A percentile compares a stretch with the other conserved stretches of the same genome.
Conservation (phyloP, 2,888 invertebrate species). For the Meiosimyza platycephala region DNA sequence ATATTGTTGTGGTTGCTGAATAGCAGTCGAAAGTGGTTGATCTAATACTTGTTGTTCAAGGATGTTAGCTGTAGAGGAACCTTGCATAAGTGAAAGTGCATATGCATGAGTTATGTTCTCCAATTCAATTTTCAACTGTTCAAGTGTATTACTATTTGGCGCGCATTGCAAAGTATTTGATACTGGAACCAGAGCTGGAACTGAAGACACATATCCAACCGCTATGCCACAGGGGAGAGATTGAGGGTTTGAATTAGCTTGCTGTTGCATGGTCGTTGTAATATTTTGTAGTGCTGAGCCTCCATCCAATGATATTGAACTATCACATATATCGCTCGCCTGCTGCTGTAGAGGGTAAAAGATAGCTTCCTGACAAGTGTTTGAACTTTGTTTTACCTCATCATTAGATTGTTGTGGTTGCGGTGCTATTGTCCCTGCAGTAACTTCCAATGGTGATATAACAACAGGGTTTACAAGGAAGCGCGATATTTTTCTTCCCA, state of each 20-base stretch:
- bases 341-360: slow-evolving; percentile 7
- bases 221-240: neutral
- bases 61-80: slow-evolving; percentile 44
- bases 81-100: slow-evolving; percentile 53
- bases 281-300: slow-evolving; percentile 11
- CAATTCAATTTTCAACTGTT: slow-evolving; percentile 71
- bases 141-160: slow-evolving; percentile 68
- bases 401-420: neutral
- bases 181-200: neutral
- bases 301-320: neutral
- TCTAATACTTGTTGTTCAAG: slow-evolving; percentile 16
- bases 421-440: slow-evolving; percentile 34
- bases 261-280: slow-evolving; percentile 2
- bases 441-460: slow-evolving; percentile 44
- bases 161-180: slow-evolving; percentile 1
- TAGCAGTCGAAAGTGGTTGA: slow-evolving; percentile 17
- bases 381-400: neutral
- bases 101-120: slow-evolving; percentile 72
- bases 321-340: slow-evolving; percentile 28
- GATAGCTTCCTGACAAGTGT: neutral
- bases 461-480: slow-evolving; percentile 86
- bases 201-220: neutral
- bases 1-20: slow-evolving; percentile 24
- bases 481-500: slow-evolving; percentile 80
- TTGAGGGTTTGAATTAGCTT: neutral